Evolutionary conservation across 2,888 invertebrate genomes (phyloP), one percentile per base, ranked within the genome.

Genomic region (Smittia aterrima): DNA sequence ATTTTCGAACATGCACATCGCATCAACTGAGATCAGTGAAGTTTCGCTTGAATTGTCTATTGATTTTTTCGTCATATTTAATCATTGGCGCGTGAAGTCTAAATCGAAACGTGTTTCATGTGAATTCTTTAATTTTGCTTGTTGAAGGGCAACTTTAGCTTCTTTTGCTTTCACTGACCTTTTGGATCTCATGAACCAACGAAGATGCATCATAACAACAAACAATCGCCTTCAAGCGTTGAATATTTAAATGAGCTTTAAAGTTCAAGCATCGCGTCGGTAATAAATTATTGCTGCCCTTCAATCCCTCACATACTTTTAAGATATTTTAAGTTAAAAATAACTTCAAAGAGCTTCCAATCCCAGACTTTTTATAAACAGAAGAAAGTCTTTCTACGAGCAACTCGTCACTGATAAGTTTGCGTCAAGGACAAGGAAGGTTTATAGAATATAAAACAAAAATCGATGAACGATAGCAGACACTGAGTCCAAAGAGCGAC

Each of bases 31-130:
- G 47, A 47, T 58, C 24, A 9, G 58, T 38, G 6, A 9, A 6
- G 24, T 18, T 58, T 22, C 9, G 22, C 18, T 16, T 22, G 24
- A 58, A 22, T 24, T 9, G 22, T 9, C 58, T 24, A 58, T 58
- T 58, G 58, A 58, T 58, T 58, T 58, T 7, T 24, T 24, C 58
- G 24, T 58, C 58, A 58, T 58, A 24, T 58, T 22, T 22, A 58
- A 24, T 13, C 13, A 24, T 58, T 58, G 58, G 24, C 24, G 58
- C 58, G 58, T 58, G 58, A 58, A 47, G 18, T 47, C 18, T 38
- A 38, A 47, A 32, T 32, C 32, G 32, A 32, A 32, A 32, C 32
- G 32, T 6, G 32, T 32, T 32, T 32, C 32, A 9, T 9, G 32
- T 32, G 32, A 9, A 3, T 32, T 32, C 32, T 3, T 32, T 9